Percentiles rank a stretch among this genome's conserved stretches.
Conservation (phyloP, 1,140 invertebrate genomes). For the Diorhabda carinulata region DNA sequence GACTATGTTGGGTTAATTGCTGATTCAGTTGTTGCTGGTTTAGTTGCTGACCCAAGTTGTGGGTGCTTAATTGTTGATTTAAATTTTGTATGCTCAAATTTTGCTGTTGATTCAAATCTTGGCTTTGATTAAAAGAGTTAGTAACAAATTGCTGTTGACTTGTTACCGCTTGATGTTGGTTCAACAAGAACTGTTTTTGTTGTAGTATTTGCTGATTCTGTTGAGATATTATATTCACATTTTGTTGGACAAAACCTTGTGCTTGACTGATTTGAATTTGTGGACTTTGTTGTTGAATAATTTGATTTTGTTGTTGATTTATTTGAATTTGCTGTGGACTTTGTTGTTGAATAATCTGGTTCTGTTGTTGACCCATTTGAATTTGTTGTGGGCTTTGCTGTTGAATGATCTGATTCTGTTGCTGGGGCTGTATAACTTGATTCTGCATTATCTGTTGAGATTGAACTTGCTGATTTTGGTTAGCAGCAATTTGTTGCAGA, state of each 20-base stretch:
- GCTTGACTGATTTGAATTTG: constrained; percentile 26
- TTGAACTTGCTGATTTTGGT: not conserved
- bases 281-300: constrained; percentile 22
- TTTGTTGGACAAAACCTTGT: constrained; percentile 25
- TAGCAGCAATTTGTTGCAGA: constrained; percentile 25
- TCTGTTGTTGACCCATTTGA: constrained; percentile 17
- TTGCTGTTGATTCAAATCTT: constrained; percentile 19
- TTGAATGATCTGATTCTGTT: constrained; percentile 33
- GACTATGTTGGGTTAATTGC: constrained; percentile 30
- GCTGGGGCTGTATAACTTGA: constrained; percentile 9
- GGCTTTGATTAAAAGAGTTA: constrained; percentile 7
- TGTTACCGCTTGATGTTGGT: constrained; percentile 26
- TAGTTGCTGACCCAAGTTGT: constrained; percentile 35
- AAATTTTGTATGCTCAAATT: constrained; percentile 27
- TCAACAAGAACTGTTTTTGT: constrained; percentile 30
- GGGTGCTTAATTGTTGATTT: constrained; percentile 29
- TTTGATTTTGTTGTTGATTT: constrained; percentile 13
- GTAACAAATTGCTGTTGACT: constrained; percentile 28
- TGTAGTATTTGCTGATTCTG: constrained; percentile 11
- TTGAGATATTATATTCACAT: constrained; percentile 18
- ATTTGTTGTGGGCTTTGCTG: constrained; percentile 33
- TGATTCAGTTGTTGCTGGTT: constrained; percentile 36
- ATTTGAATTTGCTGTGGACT: constrained; percentile 26
- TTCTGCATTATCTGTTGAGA: not conserved
- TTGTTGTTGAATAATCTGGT: constrained; percentile 4